Conservation (phyloP, 2,888 invertebrate species). For the Pyrocoelia pectoralis region DNA sequence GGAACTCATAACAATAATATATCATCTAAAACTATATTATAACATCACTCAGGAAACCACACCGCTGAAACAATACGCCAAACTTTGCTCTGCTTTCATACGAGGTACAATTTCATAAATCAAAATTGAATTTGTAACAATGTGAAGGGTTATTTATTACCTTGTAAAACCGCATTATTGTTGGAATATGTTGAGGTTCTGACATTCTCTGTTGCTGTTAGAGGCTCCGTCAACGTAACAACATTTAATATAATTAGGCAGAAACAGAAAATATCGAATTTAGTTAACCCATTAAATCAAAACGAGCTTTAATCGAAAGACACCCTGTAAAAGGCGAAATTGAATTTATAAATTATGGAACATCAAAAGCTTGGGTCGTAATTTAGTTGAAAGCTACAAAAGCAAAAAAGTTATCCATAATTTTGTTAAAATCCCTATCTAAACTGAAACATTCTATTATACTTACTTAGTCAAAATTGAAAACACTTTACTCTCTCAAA, state of each 20-base stretch:
- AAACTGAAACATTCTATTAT: not conserved
- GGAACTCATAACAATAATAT: conserved; percentile 29
- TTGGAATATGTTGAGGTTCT: conserved; percentile 8
- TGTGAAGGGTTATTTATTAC: conserved; percentile 23
- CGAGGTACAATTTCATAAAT: conserved; percentile 27
- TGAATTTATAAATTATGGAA: not conserved
- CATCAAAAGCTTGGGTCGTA: not conserved
- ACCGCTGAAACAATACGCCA: conserved; percentile 29
- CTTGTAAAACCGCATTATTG: conserved; percentile 4
- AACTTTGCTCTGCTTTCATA: conserved; percentile 28
- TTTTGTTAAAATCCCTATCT: not conserved
- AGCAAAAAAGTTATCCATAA: not conserved
- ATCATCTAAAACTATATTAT: conserved; percentile 30
- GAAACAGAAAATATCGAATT: too few species aligned
- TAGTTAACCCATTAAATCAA: too few species aligned
- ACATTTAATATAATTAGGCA: too few species aligned
- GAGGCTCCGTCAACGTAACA: not conserved
- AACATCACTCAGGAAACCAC: conserved; percentile 30
- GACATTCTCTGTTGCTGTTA: not conserved
- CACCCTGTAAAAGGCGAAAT: not conserved
- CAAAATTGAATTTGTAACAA: conserved; percentile 30
- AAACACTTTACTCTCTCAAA: too few species aligned
- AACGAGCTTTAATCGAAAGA: not conserved
- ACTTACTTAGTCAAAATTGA: too few species aligned
- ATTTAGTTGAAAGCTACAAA: not conserved